Conservation (phyloP, 2,113 vertebrate species). For the Phodopus roborovskii region DNA sequence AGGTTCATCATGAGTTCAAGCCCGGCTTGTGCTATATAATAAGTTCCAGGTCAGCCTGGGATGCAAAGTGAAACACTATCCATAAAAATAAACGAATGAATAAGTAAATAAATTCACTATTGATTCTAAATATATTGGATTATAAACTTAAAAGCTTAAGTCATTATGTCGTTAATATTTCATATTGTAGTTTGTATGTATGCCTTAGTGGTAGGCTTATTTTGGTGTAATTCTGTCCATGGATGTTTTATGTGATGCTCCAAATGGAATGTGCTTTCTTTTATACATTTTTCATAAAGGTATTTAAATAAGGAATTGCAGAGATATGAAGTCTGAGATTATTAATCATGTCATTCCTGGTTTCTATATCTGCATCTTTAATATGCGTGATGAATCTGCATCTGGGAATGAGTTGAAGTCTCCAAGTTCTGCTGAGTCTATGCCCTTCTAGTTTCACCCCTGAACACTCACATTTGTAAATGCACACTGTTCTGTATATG, state of each 20-base stretch:
- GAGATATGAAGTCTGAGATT: background rate
- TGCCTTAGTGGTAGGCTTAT: background rate
- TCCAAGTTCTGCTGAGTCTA: background rate
- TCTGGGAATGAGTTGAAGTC: background rate
- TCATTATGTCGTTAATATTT: background rate
- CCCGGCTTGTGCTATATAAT: background rate
- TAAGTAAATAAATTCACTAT: slow-evolving; percentile 6
- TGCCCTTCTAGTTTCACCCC: background rate
- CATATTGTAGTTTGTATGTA: background rate
- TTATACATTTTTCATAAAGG: background rate
- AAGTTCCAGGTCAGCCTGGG: background rate
- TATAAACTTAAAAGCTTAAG: background rate
- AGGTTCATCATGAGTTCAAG: background rate
- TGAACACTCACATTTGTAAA: background rate
- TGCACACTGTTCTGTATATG: background rate
- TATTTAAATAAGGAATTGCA: background rate
- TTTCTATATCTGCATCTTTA: background rate
- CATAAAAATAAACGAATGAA: background rate
- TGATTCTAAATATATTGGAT: slow-evolving; percentile 5
- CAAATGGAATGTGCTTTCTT: background rate
- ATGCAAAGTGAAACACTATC: background rate
- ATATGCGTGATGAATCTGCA: background rate
- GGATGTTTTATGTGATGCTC: background rate
- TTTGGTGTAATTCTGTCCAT: background rate
- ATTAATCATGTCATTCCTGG: background rate